A percentile compares a stretch with the other conserved stretches of the same genome.
Evolutionary conservation across 2,888 invertebrate species (phyloP).

Genomic region (Thalpophila matura): DNA sequence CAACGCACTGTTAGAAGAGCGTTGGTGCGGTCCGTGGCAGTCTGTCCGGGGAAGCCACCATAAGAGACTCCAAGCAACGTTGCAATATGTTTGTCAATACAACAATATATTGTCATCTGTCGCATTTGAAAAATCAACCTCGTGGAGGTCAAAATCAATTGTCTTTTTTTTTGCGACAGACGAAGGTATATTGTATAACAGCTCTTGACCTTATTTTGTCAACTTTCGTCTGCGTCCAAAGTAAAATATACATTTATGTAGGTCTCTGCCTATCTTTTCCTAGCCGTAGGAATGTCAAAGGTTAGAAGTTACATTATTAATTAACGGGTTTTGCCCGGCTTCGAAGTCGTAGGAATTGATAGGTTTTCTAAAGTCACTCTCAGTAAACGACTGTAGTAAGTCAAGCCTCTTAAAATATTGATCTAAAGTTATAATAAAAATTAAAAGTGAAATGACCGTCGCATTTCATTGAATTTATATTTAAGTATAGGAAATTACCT

Average conservation of each 20-base stretch:
- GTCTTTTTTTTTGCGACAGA: no score
- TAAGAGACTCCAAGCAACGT: no score
- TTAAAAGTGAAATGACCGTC: not conserved
- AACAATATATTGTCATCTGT: no score
- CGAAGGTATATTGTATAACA: no score
- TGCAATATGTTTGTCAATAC: no score
- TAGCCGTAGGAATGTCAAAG: conserved; percentile 17
- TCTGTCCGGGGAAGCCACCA: no score
- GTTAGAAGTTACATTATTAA: conserved; percentile 16
- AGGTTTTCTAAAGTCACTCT: conserved; percentile 5
- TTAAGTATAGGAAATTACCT: not conserved
- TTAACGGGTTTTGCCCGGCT: not conserved
- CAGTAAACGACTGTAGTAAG: not conserved
- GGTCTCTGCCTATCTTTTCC: not conserved
- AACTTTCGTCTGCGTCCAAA: no score
- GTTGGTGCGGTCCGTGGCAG: no score
- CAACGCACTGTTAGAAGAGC: no score
- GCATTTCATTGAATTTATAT: conserved; percentile 9
- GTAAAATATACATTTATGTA: not conserved
- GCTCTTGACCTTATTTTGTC: no score
- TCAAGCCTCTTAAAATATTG: not conserved
- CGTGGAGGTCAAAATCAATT: no score
- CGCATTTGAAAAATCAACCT: no score
- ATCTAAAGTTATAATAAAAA: not conserved
- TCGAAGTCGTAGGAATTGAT: conserved; percentile 10